These are phyloP conservation scores for Dolichoris vasculosae DNA, from an alignment of 1,140 invertebrate genomes.

Conservation along the genomic window DNA sequence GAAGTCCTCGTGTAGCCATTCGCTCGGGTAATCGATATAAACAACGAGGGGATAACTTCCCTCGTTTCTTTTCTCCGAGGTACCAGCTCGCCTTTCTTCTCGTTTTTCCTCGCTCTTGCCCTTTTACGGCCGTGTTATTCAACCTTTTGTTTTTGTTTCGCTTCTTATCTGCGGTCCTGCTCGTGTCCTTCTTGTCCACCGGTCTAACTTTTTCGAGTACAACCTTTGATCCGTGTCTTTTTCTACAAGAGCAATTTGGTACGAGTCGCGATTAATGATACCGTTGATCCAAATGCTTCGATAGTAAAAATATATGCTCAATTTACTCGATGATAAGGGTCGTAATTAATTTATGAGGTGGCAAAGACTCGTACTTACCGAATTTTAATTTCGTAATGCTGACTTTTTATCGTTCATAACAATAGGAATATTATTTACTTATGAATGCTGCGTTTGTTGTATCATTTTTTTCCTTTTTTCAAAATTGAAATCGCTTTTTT, in stretches of 20 bases:
- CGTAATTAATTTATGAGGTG: slow-evolving; percentile 23
- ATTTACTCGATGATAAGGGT: neutral
- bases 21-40: slow-evolving; percentile 69
- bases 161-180: slow-evolving; percentile 30
- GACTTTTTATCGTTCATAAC: neutral
- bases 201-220: neutral
- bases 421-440: neutral
- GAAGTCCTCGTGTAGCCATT: slow-evolving; percentile 49
- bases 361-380: neutral
- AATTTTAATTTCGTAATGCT: slow-evolving; percentile 7
- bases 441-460: neutral
- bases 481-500: too few relatives aligned
- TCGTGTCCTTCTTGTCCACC: neutral
- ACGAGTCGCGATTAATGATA: slow-evolving; percentile 13
- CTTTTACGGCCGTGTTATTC: slow-evolving; percentile 1
- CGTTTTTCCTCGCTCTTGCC: slow-evolving; percentile 37
- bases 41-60: slow-evolving; percentile 60
- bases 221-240: neutral
- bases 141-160: slow-evolving; percentile 50
- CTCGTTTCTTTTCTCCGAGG: slow-evolving; percentile 58
- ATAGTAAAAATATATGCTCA: neutral
- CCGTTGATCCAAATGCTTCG: neutral
- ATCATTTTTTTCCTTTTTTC: too few relatives aligned
- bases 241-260: slow-evolving; percentile 38
- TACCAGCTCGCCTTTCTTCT: slow-evolving; percentile 53